These are phyloP conservation scores for Patella depressa DNA, from an alignment of 2,888 invertebrate genomes.

Conservation along the genomic window DNA sequence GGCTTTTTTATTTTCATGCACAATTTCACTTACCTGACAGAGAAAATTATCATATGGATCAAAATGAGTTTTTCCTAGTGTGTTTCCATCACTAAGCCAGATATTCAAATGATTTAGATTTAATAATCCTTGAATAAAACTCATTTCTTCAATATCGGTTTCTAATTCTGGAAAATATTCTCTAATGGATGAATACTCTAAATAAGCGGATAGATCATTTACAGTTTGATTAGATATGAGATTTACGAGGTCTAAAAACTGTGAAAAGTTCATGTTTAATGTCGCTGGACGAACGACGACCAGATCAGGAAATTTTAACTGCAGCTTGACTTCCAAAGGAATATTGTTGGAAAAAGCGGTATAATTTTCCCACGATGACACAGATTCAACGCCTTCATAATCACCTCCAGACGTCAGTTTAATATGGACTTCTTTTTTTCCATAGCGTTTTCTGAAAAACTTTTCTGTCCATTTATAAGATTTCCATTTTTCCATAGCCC, in stretches of 20 bases:
- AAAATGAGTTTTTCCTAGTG: conserved; percentile 69
- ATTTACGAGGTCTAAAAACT: conserved; percentile 63
- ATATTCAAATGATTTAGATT: conserved; percentile 60
- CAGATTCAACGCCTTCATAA: conserved; percentile 67
- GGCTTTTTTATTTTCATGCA: too few species aligned
- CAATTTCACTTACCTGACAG: conserved; percentile 58
- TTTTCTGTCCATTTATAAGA: conserved; percentile 66
- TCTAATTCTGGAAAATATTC: conserved; percentile 59
- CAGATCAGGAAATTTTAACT: conserved; percentile 62
- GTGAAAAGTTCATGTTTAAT: conserved; percentile 59
- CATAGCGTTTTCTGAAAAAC: conserved; percentile 53
- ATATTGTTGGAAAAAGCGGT: conserved; percentile 48
- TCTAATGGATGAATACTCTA: conserved; percentile 68
- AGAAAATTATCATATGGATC: conserved; percentile 69
- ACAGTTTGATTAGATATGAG: conserved; percentile 45
- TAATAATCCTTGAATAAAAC: conserved; percentile 52
- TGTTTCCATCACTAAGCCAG: conserved; percentile 71
- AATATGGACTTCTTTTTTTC: conserved; percentile 57
- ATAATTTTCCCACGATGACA: conserved; percentile 58
- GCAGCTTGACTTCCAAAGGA: conserved; percentile 52
- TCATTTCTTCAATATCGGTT: conserved; percentile 58
- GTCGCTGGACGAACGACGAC: conserved; percentile 68
- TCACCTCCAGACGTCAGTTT: conserved; percentile 64
- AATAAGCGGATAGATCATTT: conserved; percentile 63
- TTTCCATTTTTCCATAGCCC: conserved; percentile 56